Conservation (phyloP, 2,113 vertebrate species). For the Ptilonorhynchus violaceus region DNA sequence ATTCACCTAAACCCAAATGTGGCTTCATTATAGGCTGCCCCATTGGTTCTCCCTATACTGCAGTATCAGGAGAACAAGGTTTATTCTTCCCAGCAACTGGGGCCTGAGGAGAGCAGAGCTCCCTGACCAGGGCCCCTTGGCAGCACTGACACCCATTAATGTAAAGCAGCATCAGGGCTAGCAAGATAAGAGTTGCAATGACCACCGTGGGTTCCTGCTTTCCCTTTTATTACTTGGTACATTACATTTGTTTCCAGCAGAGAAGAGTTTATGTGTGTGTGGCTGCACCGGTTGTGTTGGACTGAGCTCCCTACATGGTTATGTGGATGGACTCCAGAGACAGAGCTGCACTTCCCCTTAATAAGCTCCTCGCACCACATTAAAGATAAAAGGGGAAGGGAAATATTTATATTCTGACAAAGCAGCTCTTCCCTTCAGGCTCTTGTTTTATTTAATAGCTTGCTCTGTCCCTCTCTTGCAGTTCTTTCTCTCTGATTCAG, state of each 20-base stretch:
- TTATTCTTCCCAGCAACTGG: background rate
- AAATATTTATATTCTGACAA: slow-evolving; percentile 87
- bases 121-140: background rate
- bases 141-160: background rate
- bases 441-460: slow-evolving; percentile 83
- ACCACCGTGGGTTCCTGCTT: slow-evolving; percentile 51
- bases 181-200: slow-evolving; percentile 58
- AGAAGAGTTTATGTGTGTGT: slow-evolving; percentile 49
- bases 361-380: slow-evolving; percentile 79
- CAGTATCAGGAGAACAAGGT: background rate
- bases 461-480: slow-evolving; percentile 66
- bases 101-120: background rate
- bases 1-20: background rate
- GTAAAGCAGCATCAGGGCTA: slow-evolving; percentile 25
- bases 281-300: slow-evolving; percentile 14
- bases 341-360: slow-evolving; percentile 71
- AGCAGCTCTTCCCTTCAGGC: slow-evolving; percentile 78
- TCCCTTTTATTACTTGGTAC: slow-evolving; percentile 42
- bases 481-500: slow-evolving; percentile 39
- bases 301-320: slow-evolving; percentile 51
- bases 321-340: slow-evolving; percentile 69
- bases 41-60: background rate
- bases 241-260: slow-evolving; percentile 53
- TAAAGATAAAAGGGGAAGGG: slow-evolving; percentile 80
- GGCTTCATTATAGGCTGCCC: background rate